phyloP scores from a whole-genome alignment of 2,888 invertebrate species.

The Dimorphilus gyrociliatus region DNA sequence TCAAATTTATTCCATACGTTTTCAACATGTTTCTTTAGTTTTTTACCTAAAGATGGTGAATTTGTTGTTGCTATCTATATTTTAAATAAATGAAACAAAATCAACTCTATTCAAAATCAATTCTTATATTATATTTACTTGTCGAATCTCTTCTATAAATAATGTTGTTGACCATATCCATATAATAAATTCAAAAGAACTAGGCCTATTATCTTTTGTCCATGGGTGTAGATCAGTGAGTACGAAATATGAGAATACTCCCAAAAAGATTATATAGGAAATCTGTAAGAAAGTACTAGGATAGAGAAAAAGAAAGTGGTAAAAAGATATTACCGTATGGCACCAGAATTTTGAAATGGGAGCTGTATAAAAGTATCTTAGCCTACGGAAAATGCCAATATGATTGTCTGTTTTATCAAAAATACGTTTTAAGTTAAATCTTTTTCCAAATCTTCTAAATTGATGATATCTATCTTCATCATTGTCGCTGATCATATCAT shows the following conservation, averaged over 20 bases:
- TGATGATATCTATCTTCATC: too few relatives aligned
- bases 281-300: slow-evolving; percentile 7
- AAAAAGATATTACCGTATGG: slow-evolving; percentile 25
- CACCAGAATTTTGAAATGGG: slow-evolving; percentile 32
- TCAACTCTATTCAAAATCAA: background rate
- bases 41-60: slow-evolving; percentile 18
- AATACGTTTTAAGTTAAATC: slow-evolving; percentile 10
- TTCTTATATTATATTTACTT: slow-evolving; percentile 16
- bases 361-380: slow-evolving; percentile 30
- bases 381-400: slow-evolving; percentile 18
- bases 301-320: too few relatives aligned
- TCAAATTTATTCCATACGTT: slow-evolving; percentile 34
- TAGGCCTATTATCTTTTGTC: slow-evolving; percentile 8
- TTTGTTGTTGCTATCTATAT: slow-evolving; percentile 23
- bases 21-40: slow-evolving; percentile 22
- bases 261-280: slow-evolving; percentile 25
- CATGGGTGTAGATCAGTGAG: slow-evolving; percentile 22
- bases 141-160: slow-evolving; percentile 28
- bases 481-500: too few relatives aligned
- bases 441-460: slow-evolving; percentile 12
- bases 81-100: too few relatives aligned
- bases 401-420: slow-evolving; percentile 6
- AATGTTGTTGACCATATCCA: slow-evolving; percentile 29
- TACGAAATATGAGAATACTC: slow-evolving; percentile 27
- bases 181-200: slow-evolving; percentile 18